Percentiles rank a stretch among this genome's conserved stretches.
Conservation (phyloP, 1,140 invertebrate species). For the Schmidtea mediterranea region DNA sequence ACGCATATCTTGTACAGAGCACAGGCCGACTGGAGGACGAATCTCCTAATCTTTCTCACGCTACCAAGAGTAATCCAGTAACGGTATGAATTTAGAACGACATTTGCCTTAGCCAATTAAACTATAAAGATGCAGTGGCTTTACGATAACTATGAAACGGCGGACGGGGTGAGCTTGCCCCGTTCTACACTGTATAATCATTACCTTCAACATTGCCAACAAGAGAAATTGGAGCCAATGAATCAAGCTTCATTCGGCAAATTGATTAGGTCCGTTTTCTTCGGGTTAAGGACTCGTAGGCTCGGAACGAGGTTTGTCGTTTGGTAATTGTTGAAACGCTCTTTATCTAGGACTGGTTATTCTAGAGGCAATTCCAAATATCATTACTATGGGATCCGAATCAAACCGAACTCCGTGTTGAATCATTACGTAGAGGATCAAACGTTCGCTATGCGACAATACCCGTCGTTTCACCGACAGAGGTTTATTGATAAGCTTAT, state of each 20-base stretch:
- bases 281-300: slow-evolving; percentile 64
- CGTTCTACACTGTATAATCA: slow-evolving; percentile 82
- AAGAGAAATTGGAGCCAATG: slow-evolving; percentile 78
- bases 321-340: too few species aligned
- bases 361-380: slow-evolving; percentile 91
- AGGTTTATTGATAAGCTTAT: too few species aligned
- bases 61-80: background rate
- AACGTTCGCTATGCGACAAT: slow-evolving; percentile 23
- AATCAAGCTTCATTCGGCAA: slow-evolving; percentile 98
- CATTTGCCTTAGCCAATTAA: too few species aligned
- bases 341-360: too few species aligned
- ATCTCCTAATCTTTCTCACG: background rate
- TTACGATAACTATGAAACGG: slow-evolving; percentile 85
- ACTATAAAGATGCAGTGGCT: slow-evolving; percentile 62
- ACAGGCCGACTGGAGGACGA: background rate
- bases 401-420: slow-evolving; percentile 57
- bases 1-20: background rate
- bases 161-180: slow-evolving; percentile 78
- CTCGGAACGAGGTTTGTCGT: slow-evolving; percentile 72
- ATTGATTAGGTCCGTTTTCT: slow-evolving; percentile 81
- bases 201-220: slow-evolving; percentile 70
- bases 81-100: background rate
- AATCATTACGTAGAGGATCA: slow-evolving; percentile 36
- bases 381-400: slow-evolving; percentile 94
- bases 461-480: too few species aligned